phyloP scores from a whole-genome alignment of 2,113 vertebrate genomes.

The Cynopterus brachyotis region DNA sequence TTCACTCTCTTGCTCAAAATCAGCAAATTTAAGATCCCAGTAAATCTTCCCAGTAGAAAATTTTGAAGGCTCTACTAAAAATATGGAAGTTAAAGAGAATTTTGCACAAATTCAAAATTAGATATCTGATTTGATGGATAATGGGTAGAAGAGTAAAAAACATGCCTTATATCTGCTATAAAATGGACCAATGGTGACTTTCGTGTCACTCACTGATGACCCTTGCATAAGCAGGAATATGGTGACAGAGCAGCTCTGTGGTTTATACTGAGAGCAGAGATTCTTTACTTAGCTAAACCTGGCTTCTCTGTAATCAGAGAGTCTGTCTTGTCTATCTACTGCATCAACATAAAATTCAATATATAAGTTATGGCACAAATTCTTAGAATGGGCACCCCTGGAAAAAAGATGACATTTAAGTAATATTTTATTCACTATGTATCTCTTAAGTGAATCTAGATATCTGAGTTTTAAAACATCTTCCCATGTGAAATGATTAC shows the following conservation, averaged over 20 bases:
- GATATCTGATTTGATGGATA: neutral
- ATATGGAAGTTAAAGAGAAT: neutral
- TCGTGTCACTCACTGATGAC: neutral
- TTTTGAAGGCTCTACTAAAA: neutral
- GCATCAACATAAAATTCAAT: slow-evolving; percentile 38
- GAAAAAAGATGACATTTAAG: slow-evolving; percentile 7
- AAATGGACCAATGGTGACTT: neutral
- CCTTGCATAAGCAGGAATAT: neutral
- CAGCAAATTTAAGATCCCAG: neutral
- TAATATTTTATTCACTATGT: slow-evolving; percentile 45
- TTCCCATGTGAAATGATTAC: slow-evolving; percentile 50
- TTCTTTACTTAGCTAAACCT: neutral
- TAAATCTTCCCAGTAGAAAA: neutral
- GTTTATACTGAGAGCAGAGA: neutral
- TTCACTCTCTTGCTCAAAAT: neutral
- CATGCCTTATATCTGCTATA: neutral
- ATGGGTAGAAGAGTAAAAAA: neutral
- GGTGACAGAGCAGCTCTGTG: neutral
- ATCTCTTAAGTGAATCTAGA: slow-evolving; percentile 37
- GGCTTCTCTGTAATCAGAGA: neutral
- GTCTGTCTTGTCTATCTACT: neutral
- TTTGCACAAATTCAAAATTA: slow-evolving; percentile 13
- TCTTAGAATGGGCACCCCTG: neutral
- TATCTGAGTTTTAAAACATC: slow-evolving; percentile 55
- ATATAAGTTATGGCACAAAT: slow-evolving; percentile 35